phyloP scores from a whole-genome alignment of 64 coral and sea anemone genomes.

The Porites lutea region DNA sequence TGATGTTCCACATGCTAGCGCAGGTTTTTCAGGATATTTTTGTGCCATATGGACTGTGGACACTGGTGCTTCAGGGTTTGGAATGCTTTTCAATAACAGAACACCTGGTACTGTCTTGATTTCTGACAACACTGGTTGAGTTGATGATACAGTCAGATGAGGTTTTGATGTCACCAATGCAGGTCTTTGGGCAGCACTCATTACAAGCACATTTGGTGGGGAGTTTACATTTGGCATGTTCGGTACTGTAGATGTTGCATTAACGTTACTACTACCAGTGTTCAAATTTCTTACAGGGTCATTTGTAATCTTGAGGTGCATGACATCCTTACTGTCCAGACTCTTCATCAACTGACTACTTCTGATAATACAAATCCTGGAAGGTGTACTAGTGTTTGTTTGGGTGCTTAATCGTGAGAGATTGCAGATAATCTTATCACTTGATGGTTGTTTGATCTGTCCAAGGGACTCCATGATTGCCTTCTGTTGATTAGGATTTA shows the following conservation, averaged over 20 bases:
- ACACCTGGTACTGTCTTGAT: neutral
- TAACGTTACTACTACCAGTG: neutral
- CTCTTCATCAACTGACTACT: constrained; percentile 38
- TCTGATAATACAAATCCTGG: constrained; percentile 30
- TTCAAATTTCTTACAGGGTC: constrained; percentile 33
- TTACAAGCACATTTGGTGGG: neutral
- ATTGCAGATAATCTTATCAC: constrained; percentile 48
- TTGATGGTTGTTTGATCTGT: constrained; percentile 41
- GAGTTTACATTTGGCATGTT: neutral
- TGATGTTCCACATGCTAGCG: no score
- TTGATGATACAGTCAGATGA: neutral
- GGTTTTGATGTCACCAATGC: neutral
- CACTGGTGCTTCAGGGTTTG: neutral
- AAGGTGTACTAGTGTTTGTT: neutral
- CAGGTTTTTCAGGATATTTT: no score
- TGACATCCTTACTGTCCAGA: constrained; percentile 72
- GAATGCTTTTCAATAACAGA: neutral
- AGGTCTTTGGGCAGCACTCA: neutral
- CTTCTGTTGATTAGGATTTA: constrained; percentile 25
- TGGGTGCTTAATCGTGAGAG: constrained; percentile 28
- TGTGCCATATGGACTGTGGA: neutral
- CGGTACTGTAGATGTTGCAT: neutral
- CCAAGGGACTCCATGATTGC: constrained; percentile 18
- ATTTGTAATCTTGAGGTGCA: constrained; percentile 71
- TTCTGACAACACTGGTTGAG: neutral